Base-by-base conservation (phyloP, 2,797 vertebrate species). In the Smutsia temminckii region DNA sequence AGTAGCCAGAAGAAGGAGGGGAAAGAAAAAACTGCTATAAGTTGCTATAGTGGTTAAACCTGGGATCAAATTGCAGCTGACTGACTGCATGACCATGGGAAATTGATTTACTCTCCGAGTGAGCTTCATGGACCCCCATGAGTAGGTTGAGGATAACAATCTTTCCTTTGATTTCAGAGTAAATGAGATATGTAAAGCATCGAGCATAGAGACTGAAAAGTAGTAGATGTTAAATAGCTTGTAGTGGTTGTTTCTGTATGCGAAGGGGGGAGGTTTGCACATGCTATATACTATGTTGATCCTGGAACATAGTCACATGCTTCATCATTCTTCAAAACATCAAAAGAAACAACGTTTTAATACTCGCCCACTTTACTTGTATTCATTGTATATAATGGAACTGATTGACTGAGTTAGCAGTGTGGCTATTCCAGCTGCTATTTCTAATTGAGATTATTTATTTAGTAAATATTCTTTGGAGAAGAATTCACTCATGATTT, bases 331-430 rank as follows among this genome's bases (percentile, higher is more conserved):
- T 96, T 93, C 78, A 61, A 66, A 95, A 88, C 37, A 79, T 91
- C 91, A 89, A 88, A 57, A 46, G 69, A 80, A 93, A 97, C 92
- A 94, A 93, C 95, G 94, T 86, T 89, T 92, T 89, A 95, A 96
- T 97, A 97, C 68, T 93, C 92, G 91, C 20, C 71, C 91, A 94
- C 59, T 97, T 97, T 95, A 66, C 95, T 96, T 95, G 59, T 84
- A 97, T 97, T 97, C 96, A 96, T 63, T 94, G 94, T 34, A 93
- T 96, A 97, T 97, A 97, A 97, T 97, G 92, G 79, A 75, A 63
- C 92, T 97, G 97, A 97, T 97, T 97, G 94, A 91, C 83, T 87
- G 92, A 93, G 92, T 97, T 95, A 97, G 81, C 69, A 34, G 46
- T 27, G 40, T 0, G 1, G 72, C 88, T 89, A 78, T 91, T 94